Evolutionary conservation across 2,797 vertebrate species (phyloP).

Genomic region (Vireo griseus): DNA sequence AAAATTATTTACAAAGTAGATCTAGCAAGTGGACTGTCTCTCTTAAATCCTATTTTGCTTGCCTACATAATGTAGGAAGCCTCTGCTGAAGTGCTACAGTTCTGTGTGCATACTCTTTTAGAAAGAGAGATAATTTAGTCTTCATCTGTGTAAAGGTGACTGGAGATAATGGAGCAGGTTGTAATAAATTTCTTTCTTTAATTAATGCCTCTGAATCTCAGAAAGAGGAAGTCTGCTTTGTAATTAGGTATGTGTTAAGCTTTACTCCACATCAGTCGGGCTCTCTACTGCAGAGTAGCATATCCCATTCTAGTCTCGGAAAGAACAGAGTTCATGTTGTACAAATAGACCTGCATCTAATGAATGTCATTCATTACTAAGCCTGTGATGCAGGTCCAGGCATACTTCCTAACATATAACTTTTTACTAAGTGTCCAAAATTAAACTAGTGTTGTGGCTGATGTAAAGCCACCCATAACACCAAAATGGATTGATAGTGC

Average conservation of each 20-base stretch:
- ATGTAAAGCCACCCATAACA: background rate
- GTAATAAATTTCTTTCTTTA: slow-evolving; percentile 60
- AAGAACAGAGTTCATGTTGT: background rate
- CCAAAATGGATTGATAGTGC: accelerated
- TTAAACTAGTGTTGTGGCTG: background rate
- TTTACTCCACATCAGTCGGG: slow-evolving; percentile 10
- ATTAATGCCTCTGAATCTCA: slow-evolving; percentile 40
- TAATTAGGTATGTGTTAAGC: slow-evolving; percentile 39
- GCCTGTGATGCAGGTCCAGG: background rate
- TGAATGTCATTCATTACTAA: slow-evolving; percentile 16
- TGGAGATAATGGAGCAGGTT: slow-evolving; percentile 57
- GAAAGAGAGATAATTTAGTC: slow-evolving; percentile 38
- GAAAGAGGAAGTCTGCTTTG: slow-evolving; percentile 28
- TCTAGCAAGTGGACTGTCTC: background rate
- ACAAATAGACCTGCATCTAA: background rate
- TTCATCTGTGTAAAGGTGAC: slow-evolving; percentile 52
- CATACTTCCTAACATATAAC: background rate
- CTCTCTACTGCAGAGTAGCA: background rate
- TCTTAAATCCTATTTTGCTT: background rate
- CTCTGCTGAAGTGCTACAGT: background rate
- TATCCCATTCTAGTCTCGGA: background rate
- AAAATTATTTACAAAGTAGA: background rate
- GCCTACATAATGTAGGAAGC: background rate
- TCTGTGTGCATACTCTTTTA: background rate
- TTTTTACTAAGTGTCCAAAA: background rate